Percentiles rank a stretch among this genome's conserved stretches.
Evolutionary conservation across 1,140 invertebrate genomes (phyloP).

Genomic region (Bicyclus anynana): DNA sequence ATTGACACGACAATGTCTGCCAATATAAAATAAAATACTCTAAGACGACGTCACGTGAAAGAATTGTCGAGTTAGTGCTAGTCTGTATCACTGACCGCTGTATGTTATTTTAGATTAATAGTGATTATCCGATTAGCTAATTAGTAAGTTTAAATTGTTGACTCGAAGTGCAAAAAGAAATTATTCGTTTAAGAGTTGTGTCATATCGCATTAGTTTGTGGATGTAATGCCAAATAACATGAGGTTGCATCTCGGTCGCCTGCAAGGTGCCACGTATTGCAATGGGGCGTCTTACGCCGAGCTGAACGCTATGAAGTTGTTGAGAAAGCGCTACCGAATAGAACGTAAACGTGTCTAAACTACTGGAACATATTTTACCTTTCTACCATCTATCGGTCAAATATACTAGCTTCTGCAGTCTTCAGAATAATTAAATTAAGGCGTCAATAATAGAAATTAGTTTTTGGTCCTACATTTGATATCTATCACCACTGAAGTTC

Average conservation of each 20-base stretch:
- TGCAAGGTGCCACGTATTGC: not conserved
- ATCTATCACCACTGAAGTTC: too few species aligned
- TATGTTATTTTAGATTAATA: constrained; percentile 20
- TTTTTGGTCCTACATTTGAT: too few species aligned
- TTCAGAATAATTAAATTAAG: too few species aligned
- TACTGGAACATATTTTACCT: too few species aligned
- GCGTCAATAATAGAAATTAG: too few species aligned
- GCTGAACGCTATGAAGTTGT: too few species aligned
- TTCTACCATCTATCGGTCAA: too few species aligned
- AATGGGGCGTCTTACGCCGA: too few species aligned
- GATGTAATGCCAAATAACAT: constrained; percentile 39
- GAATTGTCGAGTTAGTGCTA: constrained; percentile 10
- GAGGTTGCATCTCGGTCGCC: not conserved
- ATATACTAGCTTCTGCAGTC: too few species aligned
- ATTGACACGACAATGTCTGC: not conserved
- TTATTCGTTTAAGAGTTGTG: constrained; percentile 33
- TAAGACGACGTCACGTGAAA: constrained; percentile 2
- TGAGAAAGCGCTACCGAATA: too few species aligned
- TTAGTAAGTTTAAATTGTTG: constrained; percentile 18
- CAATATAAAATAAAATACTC: not conserved
- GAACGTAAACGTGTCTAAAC: too few species aligned
- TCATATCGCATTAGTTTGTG: constrained; percentile 40
- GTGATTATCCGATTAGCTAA: constrained; percentile 12
- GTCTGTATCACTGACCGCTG: constrained; percentile 12
- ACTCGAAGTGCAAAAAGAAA: constrained; percentile 13